A percentile compares a stretch with the other conserved stretches of the same genome.
phyloP scores from a whole-genome alignment of 2,888 invertebrate genomes.

The Platycheirus rosarum region DNA sequence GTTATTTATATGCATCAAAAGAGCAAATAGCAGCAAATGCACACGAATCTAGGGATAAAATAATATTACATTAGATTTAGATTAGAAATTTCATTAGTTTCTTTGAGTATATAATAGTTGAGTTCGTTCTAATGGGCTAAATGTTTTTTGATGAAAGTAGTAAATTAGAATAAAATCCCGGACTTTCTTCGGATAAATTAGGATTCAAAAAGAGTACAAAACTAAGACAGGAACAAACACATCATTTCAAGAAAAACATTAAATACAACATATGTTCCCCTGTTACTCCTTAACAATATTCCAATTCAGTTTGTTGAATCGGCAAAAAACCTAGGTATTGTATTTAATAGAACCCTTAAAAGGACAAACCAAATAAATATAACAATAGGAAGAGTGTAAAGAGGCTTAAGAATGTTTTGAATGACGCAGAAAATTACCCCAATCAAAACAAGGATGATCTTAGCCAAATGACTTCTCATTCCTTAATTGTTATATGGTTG shows the following conservation, averaged over 20 bases:
- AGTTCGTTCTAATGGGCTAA: too few species aligned
- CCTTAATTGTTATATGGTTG: slow-evolving; percentile 5
- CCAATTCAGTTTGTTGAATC: slow-evolving; percentile 5
- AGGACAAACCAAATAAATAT: slow-evolving; percentile 14
- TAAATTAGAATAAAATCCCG: too few species aligned
- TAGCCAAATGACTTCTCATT: slow-evolving; percentile 3
- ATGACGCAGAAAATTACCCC: neutral
- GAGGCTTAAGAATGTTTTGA: neutral
- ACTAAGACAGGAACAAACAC: too few species aligned
- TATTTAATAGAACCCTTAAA: neutral
- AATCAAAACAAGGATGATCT: slow-evolving; percentile 4
- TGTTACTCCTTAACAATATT: neutral
- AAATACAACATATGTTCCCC: neutral
- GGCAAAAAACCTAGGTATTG: slow-evolving; percentile 1
- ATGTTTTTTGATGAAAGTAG: too few species aligned
- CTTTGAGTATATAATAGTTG: too few species aligned
- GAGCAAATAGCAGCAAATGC: too few species aligned
- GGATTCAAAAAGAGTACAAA: too few species aligned
- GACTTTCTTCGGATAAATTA: too few species aligned
- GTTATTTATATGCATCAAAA: too few species aligned
- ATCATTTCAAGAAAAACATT: neutral
- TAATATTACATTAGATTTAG: too few species aligned
- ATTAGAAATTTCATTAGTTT: too few species aligned
- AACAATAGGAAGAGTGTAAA: slow-evolving; percentile 6
- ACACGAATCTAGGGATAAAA: too few species aligned